A percentile compares a stretch with the other conserved stretches of the same genome.
Conservation (phyloP, 2,113 vertebrate genomes). For the Anhinga rufa region DNA sequence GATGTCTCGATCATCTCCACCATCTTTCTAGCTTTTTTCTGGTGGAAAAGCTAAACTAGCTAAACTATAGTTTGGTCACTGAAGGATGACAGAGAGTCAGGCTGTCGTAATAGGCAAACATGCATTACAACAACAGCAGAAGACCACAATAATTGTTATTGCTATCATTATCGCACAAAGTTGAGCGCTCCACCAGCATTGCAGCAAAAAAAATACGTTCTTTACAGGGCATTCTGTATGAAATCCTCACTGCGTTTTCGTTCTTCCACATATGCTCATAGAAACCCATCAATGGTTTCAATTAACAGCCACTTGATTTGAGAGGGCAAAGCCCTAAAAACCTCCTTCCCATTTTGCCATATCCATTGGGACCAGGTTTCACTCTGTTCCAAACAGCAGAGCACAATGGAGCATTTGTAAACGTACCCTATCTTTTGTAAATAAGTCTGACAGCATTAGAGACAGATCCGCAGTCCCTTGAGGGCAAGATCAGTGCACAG, state of each 20-base stretch:
- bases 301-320: neutral
- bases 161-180: neutral
- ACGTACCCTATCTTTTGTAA: neutral
- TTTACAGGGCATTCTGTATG: neutral
- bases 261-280: neutral
- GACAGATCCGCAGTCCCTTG: conserved; percentile 6
- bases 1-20: neutral
- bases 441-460: conserved; percentile 11
- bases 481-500: neutral
- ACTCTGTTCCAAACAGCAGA: neutral
- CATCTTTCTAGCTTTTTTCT: neutral
- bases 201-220: neutral
- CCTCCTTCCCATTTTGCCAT: neutral
- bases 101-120: neutral
- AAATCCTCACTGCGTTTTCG: neutral
- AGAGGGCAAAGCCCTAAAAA: neutral
- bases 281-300: neutral
- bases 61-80: neutral
- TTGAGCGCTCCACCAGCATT: neutral
- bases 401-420: neutral
- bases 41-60: neutral
- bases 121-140: neutral
- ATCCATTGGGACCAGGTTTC: neutral
- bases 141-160: neutral
- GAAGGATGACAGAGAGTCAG: neutral